These are phyloP conservation scores for Elachura formosa DNA, from an alignment of 2,113 vertebrate species.

Conservation along the genomic window DNA sequence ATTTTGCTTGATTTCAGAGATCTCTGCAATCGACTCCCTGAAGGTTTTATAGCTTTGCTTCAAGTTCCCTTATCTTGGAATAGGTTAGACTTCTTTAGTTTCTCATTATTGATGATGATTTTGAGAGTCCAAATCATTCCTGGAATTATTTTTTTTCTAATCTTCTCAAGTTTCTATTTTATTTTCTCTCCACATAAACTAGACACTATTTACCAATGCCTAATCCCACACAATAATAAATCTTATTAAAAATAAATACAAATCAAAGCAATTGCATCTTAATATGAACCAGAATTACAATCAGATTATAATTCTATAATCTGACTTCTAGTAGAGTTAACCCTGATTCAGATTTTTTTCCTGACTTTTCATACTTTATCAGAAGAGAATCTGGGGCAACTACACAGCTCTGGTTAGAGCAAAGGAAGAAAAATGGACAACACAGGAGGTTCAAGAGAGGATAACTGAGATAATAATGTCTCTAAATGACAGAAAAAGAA, in stretches of 20 bases:
- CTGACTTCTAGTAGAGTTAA: background rate
- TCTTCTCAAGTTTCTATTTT: background rate
- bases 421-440: background rate
- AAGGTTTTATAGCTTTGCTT: background rate
- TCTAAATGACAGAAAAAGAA: background rate
- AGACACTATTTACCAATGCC: background rate
- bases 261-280: background rate
- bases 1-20: background rate
- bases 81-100: background rate
- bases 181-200: background rate
- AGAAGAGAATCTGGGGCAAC: background rate
- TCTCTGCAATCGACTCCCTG: background rate
- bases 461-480: background rate
- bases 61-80: background rate
- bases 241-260: background rate
- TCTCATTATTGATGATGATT: background rate
- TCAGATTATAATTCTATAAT: no score
- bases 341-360: background rate
- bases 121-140: background rate
- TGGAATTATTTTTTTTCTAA: background rate
- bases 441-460: background rate
- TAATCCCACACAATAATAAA: background rate
- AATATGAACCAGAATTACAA: background rate
- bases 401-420: background rate
- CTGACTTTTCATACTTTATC: background rate